Conservation (phyloP, 1,140 invertebrate genomes). For the Listronotus bonariensis region DNA sequence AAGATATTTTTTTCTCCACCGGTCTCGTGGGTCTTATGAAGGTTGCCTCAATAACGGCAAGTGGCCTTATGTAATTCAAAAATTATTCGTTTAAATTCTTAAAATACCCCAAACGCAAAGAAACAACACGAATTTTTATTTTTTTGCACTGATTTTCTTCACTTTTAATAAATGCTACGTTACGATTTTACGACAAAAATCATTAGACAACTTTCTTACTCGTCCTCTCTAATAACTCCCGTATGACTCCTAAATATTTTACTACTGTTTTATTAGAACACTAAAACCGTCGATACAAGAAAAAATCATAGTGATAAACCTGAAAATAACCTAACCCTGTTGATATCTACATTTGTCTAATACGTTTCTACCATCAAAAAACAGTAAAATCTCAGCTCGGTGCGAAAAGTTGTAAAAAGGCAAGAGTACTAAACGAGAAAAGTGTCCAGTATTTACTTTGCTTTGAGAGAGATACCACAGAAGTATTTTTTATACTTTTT, state of each 20-base stretch:
- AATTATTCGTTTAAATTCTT: too few species aligned
- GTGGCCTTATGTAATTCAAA: too few species aligned
- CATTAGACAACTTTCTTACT: too few species aligned
- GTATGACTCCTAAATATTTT: slow-evolving; percentile 12
- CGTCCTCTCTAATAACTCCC: slow-evolving; percentile 3
- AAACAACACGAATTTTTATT: too few species aligned
- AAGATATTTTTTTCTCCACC: too few species aligned
- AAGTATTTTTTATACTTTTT: slow-evolving; percentile 11
- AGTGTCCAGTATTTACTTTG: slow-evolving; percentile 37
- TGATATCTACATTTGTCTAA: slow-evolving; percentile 39
- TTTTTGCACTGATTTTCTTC: too few species aligned
- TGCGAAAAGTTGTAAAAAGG: slow-evolving; percentile 38
- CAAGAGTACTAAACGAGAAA: slow-evolving; percentile 31
- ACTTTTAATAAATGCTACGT: too few species aligned
- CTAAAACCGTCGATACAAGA: slow-evolving; percentile 38
- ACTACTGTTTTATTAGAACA: slow-evolving; percentile 25
- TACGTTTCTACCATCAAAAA: slow-evolving; percentile 39
- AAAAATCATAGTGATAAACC: slow-evolving; percentile 40
- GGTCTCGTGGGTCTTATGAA: too few species aligned
- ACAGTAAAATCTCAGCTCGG: slow-evolving; percentile 30
- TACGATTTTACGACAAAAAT: too few species aligned
- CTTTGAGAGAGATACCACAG: not conserved
- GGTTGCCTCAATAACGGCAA: too few species aligned
- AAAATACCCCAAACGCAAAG: too few species aligned
- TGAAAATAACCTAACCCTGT: slow-evolving; percentile 21